Base-by-base conservation (phyloP, 2,113 vertebrate genomes). In the Boleophthalmus pectinirostris region DNA sequence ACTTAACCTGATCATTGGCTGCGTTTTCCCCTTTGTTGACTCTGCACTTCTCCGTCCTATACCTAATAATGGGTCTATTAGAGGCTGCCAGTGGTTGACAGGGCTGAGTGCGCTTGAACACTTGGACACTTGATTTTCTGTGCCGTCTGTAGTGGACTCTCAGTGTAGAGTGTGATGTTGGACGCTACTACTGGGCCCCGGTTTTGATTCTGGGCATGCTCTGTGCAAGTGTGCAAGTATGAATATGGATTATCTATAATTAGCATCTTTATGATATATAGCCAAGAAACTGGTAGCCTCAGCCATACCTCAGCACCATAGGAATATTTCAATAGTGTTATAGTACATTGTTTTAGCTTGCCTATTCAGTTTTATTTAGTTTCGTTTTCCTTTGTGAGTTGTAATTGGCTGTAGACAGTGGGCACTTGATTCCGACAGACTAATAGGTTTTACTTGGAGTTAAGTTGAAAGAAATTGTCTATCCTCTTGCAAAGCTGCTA, bases 61-160 rank as follows among this genome's bases (percentile, higher is more conserved):
- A 63, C 72, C 83, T 78, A 87, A 86, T 88, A 88, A 92, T 76
- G 77, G 80, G 77, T 82, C 92, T 72, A 86, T 90, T 92, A 89
- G 84, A 73, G 82, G 81, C 33, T 74, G 72, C 73, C 80, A 56
- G 85, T 53, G 74, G 78, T 78, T 87, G 85, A 89, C 84, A 82
- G 65, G 73, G 79, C 73, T 25, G 71, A 77, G 79, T 77, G 49
- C 76, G 81, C 70, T 84, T 1, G 57, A 65, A 47, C 74, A 72
- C 73, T 47, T 68, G 56, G 67, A 53, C 74, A 72, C 74, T 47
- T 73, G 56, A 56, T 25, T 53, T 66, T 47, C 23, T 53, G 46
- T 14, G 53, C 53, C n/a, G 79, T 75, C 20, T 13, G 12, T 2
- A 10, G 54, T 35, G 51, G 72, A 61, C 65, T 70, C 33, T 24